Conservation (phyloP, 2,113 vertebrate genomes). For the Barbus barbus region DNA sequence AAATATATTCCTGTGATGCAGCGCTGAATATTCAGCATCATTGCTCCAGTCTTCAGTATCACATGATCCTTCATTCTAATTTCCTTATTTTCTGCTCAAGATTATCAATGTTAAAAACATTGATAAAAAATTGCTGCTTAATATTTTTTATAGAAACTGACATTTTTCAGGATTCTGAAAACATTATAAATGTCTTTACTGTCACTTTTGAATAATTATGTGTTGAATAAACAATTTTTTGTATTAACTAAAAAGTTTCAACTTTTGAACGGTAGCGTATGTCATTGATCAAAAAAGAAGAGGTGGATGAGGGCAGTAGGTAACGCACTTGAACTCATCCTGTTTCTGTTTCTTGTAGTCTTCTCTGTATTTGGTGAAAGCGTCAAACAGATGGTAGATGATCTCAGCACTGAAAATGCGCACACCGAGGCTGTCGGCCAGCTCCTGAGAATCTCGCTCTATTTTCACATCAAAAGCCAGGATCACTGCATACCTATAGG, state of each 20-base stretch:
- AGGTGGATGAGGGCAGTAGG: neutral
- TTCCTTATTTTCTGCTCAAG: too few relatives aligned
- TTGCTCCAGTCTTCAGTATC: neutral
- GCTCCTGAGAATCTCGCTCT: conserved; percentile 94
- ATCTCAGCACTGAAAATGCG: conserved; percentile 97
- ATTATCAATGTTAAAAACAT: too few relatives aligned
- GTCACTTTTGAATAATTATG: neutral
- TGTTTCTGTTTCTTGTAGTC: conserved; percentile 99
- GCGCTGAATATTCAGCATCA: neutral
- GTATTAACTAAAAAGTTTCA: neutral
- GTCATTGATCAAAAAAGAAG: neutral
- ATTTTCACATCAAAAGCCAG: conserved; percentile 96
- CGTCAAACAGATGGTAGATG: conserved; percentile 97
- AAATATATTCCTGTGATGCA: neutral
- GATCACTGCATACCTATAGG: conserved; percentile 88
- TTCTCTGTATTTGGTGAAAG: conserved; percentile 97
- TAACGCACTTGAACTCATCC: conserved; percentile 94
- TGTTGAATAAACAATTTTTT: neutral
- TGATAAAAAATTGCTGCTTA: too few relatives aligned
- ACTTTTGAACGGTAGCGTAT: neutral
- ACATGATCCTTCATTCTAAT: too few relatives aligned
- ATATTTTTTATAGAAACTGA: too few relatives aligned
- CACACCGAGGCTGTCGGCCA: conserved; percentile 95
- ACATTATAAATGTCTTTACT: too few relatives aligned
- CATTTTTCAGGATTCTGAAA: too few relatives aligned